A percentile compares a stretch with the other conserved stretches of the same genome.
phyloP scores from a whole-genome alignment of 2,888 invertebrate species.

The Nebria salina region DNA sequence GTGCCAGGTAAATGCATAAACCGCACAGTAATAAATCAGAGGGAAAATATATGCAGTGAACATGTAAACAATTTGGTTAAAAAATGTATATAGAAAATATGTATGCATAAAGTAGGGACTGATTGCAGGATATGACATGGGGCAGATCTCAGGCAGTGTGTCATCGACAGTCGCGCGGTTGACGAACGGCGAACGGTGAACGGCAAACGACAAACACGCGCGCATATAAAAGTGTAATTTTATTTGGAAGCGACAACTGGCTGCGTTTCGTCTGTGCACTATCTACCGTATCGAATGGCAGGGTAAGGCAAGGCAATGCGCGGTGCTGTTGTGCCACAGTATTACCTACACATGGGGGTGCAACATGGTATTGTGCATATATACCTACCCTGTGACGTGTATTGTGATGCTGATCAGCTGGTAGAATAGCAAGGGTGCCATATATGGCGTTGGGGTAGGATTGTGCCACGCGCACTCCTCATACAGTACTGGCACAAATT shows the following conservation, averaged over 20 bases:
- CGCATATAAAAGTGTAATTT: slow-evolving; percentile 46
- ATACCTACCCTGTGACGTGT: slow-evolving; percentile 21
- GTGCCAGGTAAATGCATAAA: too few species aligned
- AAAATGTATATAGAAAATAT: too few species aligned
- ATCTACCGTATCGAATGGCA: slow-evolving; percentile 16
- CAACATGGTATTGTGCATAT: slow-evolving; percentile 16
- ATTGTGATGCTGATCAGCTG: slow-evolving; percentile 46
- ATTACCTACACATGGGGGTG: not conserved
- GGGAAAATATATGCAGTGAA: too few species aligned
- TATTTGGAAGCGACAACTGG: slow-evolving; percentile 32
- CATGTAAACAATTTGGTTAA: too few species aligned
- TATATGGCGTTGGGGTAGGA: slow-evolving; percentile 16
- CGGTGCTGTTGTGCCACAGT: not conserved
- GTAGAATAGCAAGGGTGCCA: slow-evolving; percentile 17
- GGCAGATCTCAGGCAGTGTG: slow-evolving; percentile 4
- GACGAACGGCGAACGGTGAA: not conserved
- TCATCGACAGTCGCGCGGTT: not conserved
- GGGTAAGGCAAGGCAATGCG: too few species aligned
- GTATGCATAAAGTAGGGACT: too few species aligned
- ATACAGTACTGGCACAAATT: slow-evolving; percentile 4
- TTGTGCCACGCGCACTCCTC: not conserved
- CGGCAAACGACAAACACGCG: slow-evolving; percentile 2
- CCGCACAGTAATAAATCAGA: too few species aligned
- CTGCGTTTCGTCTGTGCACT: too few species aligned
- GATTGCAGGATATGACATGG: too few species aligned